phyloP scores from a whole-genome alignment of 2,888 invertebrate genomes.

The Proisotoma minuta region DNA sequence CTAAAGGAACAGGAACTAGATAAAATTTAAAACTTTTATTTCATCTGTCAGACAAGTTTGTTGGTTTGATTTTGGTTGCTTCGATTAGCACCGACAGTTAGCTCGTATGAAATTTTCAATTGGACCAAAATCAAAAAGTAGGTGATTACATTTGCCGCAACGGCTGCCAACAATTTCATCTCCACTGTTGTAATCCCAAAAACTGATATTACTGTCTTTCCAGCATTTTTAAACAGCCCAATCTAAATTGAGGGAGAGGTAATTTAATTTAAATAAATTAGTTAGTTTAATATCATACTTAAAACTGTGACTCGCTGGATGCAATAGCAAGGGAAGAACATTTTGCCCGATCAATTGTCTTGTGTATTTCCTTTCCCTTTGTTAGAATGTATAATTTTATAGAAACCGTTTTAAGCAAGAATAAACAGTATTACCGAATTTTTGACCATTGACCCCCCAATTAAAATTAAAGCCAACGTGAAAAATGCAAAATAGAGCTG shows the following conservation, averaged over 20 bases:
- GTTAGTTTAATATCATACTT: background rate
- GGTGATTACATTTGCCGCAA: background rate
- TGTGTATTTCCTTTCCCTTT: too few species aligned
- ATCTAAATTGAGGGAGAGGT: background rate
- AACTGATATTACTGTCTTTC: background rate
- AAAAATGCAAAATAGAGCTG: background rate
- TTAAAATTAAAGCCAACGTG: background rate
- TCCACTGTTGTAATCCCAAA: background rate
- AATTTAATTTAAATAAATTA: background rate
- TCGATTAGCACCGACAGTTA: too few species aligned
- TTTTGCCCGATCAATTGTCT: too few species aligned
- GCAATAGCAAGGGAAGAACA: background rate
- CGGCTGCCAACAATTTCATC: background rate
- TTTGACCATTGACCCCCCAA: background rate
- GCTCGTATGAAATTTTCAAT: background rate
- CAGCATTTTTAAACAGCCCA: background rate
- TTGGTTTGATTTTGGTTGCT: too few species aligned
- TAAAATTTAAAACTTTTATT: too few species aligned
- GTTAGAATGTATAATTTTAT: too few species aligned
- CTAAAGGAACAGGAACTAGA: too few species aligned
- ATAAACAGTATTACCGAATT: too few species aligned
- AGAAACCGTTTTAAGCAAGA: too few species aligned
- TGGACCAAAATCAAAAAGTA: constrained; percentile 5
- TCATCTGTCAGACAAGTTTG: too few species aligned
- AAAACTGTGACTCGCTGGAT: background rate